Evolutionary conservation across 2,888 invertebrate species (phyloP).

Genomic region (Odiellus spinosus): DNA sequence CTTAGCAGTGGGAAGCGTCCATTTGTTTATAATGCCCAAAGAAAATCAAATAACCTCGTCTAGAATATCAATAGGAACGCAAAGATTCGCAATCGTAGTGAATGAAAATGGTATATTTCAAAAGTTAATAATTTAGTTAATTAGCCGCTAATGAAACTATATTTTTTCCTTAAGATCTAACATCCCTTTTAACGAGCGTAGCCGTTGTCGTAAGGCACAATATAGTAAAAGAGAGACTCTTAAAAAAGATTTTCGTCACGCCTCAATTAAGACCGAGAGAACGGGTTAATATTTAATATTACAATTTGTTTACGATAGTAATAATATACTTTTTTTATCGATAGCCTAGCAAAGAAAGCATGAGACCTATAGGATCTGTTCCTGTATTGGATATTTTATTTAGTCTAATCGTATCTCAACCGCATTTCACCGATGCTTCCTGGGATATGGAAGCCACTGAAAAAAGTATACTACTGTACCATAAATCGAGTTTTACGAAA

Average conservation of each 20-base stretch:
- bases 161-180: no score
- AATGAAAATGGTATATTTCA: no score
- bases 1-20: no score
- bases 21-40: no score
- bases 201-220: not conserved
- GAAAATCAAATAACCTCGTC: no score
- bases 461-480: constrained; percentile 36
- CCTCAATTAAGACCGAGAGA: not conserved
- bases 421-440: constrained; percentile 46
- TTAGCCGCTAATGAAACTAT: no score
- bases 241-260: not conserved
- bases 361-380: constrained; percentile 27
- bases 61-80: no score
- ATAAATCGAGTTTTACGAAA: no score
- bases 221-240: not conserved
- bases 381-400: constrained; percentile 59
- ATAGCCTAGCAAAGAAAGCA: constrained; percentile 29
- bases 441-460: constrained; percentile 53
- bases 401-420: constrained; percentile 66
- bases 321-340: not conserved
- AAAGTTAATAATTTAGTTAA: no score
- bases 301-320: not conserved
- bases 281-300: not conserved
- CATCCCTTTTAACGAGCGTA: no score
- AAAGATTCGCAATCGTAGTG: no score